Evolutionary conservation across 2,113 vertebrate genomes (phyloP), one percentile per base, ranked within the genome.

Genomic region (Passer montanus): DNA sequence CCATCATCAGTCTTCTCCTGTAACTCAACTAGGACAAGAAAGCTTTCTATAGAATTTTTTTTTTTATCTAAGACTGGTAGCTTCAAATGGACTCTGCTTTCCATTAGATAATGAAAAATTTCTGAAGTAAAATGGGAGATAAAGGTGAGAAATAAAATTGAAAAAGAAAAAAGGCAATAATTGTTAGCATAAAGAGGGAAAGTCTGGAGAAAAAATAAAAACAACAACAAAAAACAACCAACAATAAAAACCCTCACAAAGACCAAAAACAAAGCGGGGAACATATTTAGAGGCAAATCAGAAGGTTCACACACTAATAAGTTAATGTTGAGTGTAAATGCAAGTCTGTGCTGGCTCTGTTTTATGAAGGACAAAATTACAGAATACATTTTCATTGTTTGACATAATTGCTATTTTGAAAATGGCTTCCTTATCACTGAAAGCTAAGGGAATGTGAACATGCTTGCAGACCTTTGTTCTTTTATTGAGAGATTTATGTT

Each of bases 401-500:
- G 69, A 81, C 46, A 55, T 96, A 96, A 96, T 96, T 96, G 75
- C 47, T 95, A 66, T 91, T 96, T 95, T 92, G 64, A 69, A 95
- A 96, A 95, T 92, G 28, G n/a, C 41, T 93, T 88, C 74, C 60
- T 94, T 94, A 93, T 90, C 93, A 79, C 53, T 88, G 55, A 90
- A 84, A 91, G 74, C 75, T 84, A 79, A 80, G 43, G 50, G 53
- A 95, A 96, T 80, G 85, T 59, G 91, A 91, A 77, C 75, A 59
- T n/a, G 21, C 39, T 91, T 82, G 78, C 79, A 93, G 75, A 96
- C 64, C 68, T 95, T 94, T 95, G 81, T 89, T 96, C 93, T 95
- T 95, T 94, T 91, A 94, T 92, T 91, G 37, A 86, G 95, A 96
- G 96, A 96, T 96, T 97, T 95, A 96, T 94, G 90, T 86, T 93